Evolutionary conservation across 1,140 invertebrate genomes (phyloP).

Genomic region (Euura saliciscinereae): DNA sequence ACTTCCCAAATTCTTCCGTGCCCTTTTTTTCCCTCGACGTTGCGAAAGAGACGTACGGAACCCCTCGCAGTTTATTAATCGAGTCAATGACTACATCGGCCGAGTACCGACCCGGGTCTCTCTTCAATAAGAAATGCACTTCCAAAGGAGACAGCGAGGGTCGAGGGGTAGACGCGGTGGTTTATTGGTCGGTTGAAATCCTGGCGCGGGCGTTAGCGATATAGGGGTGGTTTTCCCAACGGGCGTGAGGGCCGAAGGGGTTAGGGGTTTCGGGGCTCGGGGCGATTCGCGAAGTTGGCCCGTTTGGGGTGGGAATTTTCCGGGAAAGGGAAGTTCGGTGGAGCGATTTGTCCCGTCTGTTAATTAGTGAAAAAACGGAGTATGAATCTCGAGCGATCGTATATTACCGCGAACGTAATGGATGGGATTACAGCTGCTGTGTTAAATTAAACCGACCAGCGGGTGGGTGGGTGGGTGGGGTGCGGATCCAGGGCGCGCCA

Average conservation of each 20-base stretch:
- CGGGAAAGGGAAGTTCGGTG: conserved; percentile 30
- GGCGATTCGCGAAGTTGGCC: conserved; percentile 24
- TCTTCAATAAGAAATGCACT: conserved; percentile 4
- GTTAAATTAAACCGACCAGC: conserved; percentile 62
- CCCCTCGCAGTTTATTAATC: not conserved
- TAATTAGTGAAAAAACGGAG: conserved; percentile 64
- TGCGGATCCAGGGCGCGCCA: conserved; percentile 20
- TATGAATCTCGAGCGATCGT: conserved; percentile 64
- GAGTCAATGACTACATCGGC: not conserved
- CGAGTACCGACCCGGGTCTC: not conserved
- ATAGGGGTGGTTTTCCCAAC: conserved; percentile 30
- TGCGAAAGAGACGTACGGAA: too few relatives aligned
- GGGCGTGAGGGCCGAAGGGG: conserved; percentile 21
- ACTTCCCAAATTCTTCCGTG: too few relatives aligned
- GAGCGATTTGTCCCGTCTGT: conserved; percentile 64
- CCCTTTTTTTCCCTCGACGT: too few relatives aligned
- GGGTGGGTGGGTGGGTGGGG: conserved; percentile 19
- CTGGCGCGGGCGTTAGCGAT: conserved; percentile 15
- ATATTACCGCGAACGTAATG: conserved; percentile 61
- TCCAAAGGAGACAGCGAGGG: too few relatives aligned
- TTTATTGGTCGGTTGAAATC: conserved; percentile 7
- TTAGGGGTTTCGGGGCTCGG: too few relatives aligned
- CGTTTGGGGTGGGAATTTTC: conserved; percentile 21
- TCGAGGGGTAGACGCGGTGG: not conserved
- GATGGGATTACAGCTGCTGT: conserved; percentile 63